Evolutionary conservation across 2,888 invertebrate species (phyloP).

Genomic region (Entomobrya multifasciata): DNA sequence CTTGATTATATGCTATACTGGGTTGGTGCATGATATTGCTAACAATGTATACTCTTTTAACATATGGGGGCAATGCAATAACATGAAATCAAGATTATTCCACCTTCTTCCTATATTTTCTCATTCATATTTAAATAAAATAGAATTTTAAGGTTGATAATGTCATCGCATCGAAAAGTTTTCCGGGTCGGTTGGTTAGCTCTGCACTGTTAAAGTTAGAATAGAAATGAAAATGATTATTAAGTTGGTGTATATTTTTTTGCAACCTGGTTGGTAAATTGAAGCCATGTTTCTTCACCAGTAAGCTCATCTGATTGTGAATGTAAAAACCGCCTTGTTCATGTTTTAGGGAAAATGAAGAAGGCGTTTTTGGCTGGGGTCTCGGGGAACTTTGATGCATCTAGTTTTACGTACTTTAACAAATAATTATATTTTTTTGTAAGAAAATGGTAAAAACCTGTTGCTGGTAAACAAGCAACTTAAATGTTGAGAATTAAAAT

Average conservation of each 20-base stretch:
- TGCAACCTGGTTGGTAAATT: constrained; percentile 37
- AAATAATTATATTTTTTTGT: too few species aligned
- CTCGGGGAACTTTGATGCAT: constrained; percentile 19
- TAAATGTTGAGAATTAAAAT: too few species aligned
- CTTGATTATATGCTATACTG: not conserved
- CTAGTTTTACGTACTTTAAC: not conserved
- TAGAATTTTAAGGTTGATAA: constrained; percentile 28
- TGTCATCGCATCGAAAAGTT: not conserved
- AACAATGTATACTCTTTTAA: not conserved
- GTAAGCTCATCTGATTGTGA: not conserved
- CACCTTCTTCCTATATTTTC: constrained; percentile 13
- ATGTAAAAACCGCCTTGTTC: constrained; percentile 44
- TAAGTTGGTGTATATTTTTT: not conserved
- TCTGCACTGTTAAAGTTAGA: not conserved
- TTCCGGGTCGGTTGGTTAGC: constrained; percentile 1
- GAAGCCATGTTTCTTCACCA: constrained; percentile 7
- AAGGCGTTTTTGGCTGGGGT: not conserved
- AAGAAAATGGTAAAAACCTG: too few species aligned
- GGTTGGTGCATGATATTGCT: not conserved
- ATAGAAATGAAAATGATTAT: not conserved
- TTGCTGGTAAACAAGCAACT: too few species aligned
- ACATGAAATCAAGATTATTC: constrained; percentile 25
- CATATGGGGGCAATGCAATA: constrained; percentile 31
- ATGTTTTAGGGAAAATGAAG: constrained; percentile 38
- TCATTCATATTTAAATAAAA: constrained; percentile 41